Evolutionary conservation across 2,888 invertebrate genomes (phyloP), one percentile per base, ranked within the genome.

Genomic region (Oxycera nigricornis): DNA sequence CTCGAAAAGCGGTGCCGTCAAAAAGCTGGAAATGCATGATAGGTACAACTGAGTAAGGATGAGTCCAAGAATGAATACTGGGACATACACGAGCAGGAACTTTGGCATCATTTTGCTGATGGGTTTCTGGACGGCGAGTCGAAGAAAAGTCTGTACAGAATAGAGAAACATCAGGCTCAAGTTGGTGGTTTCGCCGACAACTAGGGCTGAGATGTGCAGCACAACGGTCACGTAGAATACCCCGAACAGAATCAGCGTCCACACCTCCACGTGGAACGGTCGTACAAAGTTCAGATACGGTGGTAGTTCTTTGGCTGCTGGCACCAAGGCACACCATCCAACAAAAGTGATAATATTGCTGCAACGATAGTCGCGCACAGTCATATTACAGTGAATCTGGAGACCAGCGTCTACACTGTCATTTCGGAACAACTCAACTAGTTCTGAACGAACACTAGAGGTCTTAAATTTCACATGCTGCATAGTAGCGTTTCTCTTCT

Each of bases 281-380:
- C 14, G 24, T 2, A 61, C 24, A 1, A 73, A 20, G 17, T 59
- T 59, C 61, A 73, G 7, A 24, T 61, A 61, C 1, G 14, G 1
- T 1, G 73, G 41, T 0, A 61, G 17, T 24, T 24, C 17, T 9
- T 39, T 41, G 6, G 73, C 41, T 2, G 59, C 73, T 17, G 73
- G 73, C n/a, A 59, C 73, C 41, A 73, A 4, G 2, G 41, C 61
- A 20, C 73, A 73, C 73, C 73, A 73, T 1, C 22, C 1, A 2
- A 2, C 73, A 41, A 17, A 30, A 17, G 73, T 3, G 1, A 61
- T 7, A 1, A 24, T 22, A 9, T 24, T 57, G 2, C 9, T 31
- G 7, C 41, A 24, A 59, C 20, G 22, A 2, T 26, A 17, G 24
- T 14, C 26, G 0, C 7, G 7, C 6, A 11, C n/a, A 22, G n/a